These are phyloP conservation scores for Planiliza haematocheilus DNA, from an alignment of 2,113 vertebrate species.

Conservation along the genomic window DNA sequence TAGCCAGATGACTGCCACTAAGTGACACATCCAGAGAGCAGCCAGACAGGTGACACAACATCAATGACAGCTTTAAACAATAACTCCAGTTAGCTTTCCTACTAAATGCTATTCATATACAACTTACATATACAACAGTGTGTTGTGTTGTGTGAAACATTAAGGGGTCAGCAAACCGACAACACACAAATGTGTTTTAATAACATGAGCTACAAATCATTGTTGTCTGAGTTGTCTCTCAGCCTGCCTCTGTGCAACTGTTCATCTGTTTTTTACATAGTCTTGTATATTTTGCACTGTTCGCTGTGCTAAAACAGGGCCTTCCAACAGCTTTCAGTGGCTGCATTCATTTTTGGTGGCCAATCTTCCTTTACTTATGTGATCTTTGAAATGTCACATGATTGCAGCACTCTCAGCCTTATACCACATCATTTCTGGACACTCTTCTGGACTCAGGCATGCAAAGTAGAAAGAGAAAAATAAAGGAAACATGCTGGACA, in stretches of 20 bases:
- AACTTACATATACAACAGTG: too few relatives aligned
- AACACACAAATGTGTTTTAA: too few relatives aligned
- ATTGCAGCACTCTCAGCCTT: slow-evolving; percentile 8
- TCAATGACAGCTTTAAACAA: too few relatives aligned
- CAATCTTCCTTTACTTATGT: slow-evolving; percentile 5
- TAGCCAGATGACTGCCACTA: too few relatives aligned
- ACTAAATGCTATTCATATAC: too few relatives aligned
- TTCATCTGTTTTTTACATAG: neutral
- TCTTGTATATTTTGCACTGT: slow-evolving; percentile 16
- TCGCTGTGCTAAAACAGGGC: slow-evolving; percentile 9
- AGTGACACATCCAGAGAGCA: too few relatives aligned
- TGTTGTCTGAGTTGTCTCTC: too few relatives aligned
- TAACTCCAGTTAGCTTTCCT: too few relatives aligned
- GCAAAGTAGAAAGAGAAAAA: neutral
- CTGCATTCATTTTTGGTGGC: slow-evolving; percentile 14
- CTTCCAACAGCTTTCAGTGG: slow-evolving; percentile 9
- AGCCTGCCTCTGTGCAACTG: slow-evolving; percentile 7
- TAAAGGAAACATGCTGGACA: neutral
- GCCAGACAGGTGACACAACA: too few relatives aligned
- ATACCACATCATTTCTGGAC: slow-evolving; percentile 17
- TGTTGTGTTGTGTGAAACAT: too few relatives aligned
- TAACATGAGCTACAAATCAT: too few relatives aligned
- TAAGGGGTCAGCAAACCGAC: too few relatives aligned
- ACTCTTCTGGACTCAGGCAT: slow-evolving; percentile 1
- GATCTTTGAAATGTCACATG: slow-evolving; percentile 16